Evolutionary conservation across 2,888 invertebrate genomes (phyloP).

Genomic region (Pseudoips prasinana): DNA sequence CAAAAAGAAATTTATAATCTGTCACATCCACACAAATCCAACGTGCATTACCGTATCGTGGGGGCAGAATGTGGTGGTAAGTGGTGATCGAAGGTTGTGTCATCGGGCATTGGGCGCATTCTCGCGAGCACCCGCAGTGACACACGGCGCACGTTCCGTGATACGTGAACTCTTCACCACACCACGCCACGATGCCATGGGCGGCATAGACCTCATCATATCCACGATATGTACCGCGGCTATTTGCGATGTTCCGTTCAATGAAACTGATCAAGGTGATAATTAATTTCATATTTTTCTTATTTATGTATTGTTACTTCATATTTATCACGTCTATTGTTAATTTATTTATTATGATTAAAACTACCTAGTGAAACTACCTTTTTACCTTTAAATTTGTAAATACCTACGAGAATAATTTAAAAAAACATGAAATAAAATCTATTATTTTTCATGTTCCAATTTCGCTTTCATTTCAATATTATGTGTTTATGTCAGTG

Average conservation of each 20-base stretch:
- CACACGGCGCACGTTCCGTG: slow-evolving; percentile 16
- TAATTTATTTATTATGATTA: too few species aligned
- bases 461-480: too few species aligned
- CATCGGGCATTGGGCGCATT: slow-evolving; percentile 20
- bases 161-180: slow-evolving; percentile 14
- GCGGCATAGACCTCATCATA: slow-evolving; percentile 65
- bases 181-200: slow-evolving; percentile 48
- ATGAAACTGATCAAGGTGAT: slow-evolving; percentile 44
- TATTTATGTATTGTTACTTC: not conserved
- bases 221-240: slow-evolving; percentile 70
- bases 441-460: too few species aligned
- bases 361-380: too few species aligned
- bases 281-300: not conserved
- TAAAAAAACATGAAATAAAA: too few species aligned
- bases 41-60: slow-evolving; percentile 39
- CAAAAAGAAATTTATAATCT: too few species aligned
- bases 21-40: slow-evolving; percentile 14
- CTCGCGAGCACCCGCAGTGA: slow-evolving; percentile 22
- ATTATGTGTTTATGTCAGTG: too few species aligned
- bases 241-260: slow-evolving; percentile 57
- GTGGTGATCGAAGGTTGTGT: slow-evolving; percentile 17
- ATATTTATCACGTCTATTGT: too few species aligned
- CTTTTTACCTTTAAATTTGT: too few species aligned
- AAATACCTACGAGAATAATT: too few species aligned
- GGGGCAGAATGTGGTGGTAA: slow-evolving; percentile 19